A percentile compares a stretch with the other conserved stretches of the same genome.
Conservation (phyloP, 2,797 vertebrate species). For the Varecia variegata region DNA sequence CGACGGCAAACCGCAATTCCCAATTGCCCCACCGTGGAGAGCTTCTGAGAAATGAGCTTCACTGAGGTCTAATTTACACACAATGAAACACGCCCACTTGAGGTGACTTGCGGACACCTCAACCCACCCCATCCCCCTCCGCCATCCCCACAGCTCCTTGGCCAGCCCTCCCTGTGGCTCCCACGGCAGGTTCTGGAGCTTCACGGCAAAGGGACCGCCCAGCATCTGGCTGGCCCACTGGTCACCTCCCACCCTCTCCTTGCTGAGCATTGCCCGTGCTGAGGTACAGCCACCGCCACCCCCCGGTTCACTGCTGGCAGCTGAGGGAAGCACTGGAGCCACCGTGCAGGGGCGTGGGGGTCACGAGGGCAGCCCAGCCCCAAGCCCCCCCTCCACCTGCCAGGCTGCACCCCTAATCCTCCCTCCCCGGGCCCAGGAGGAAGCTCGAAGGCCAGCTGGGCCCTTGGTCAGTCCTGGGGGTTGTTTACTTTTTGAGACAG, state of each 20-base stretch:
- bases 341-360: neutral
- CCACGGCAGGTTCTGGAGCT: fast-evolving
- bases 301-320: neutral
- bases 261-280: neutral
- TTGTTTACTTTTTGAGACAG: neutral
- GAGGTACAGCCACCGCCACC: neutral
- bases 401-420: neutral
- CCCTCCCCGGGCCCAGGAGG: neutral
- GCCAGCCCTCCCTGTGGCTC: fast-evolving
- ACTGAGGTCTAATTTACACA: fast-evolving
- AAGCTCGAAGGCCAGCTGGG: neutral
- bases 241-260: neutral
- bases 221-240: neutral
- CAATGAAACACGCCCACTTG: fast-evolving
- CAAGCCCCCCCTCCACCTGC: neutral
- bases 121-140: no score
- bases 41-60: neutral
- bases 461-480: neutral
- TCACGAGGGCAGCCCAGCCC: neutral
- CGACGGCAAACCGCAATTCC: neutral
- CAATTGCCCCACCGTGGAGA: neutral
- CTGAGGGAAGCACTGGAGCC: neutral
- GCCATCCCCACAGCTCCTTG: fast-evolving
- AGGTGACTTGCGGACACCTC: neutral
- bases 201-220: fast-evolving